Base-by-base conservation (phyloP, 2,797 vertebrate species). In the Pantherophis alleghaniensis region DNA sequence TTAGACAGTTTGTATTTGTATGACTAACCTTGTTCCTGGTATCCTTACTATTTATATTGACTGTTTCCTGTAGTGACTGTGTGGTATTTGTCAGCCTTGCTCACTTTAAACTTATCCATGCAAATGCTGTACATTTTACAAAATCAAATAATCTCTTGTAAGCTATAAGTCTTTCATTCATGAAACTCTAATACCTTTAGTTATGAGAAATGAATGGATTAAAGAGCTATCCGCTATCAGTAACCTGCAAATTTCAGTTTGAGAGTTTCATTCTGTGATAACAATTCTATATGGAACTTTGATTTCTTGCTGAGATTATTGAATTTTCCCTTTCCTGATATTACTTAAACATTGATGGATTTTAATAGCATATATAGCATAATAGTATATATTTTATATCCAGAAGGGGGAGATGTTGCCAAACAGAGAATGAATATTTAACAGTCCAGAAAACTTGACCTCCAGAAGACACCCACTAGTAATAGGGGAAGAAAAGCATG, bases 361-460 rank as follows among this genome's bases (percentile, higher is more conserved):
- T 94, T 59, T 66, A 0, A 0, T 94, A 95, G 60, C 0, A 0
- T 63, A 0, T 63, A 74, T 37, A 74, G n/a, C n/a, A 74, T 53
- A 0, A 0, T 94, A 95, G 55, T 0, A 0, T 83, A 42, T 60
- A 56, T 2, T 0, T 69, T 24, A 26, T 91, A 91, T 87, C 97
- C 96, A 0, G 96, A 83, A 97, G 96, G 60, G 95, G 96, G 96
- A 95, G 96, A 22, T 95, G 66, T 95, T 92, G 94, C 88, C 93
- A 91, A 96, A 56, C 63, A 12, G 59, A 7, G 86, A 9, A 28
- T 28, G 14, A 53, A 60, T 89, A 69, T 83, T 18, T 9, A 53
- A 26, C 74, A 28, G 26, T 20, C 18, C 9, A 74, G 12, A 26
- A 0, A 2, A 2, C 2, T 1, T 37, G 86, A 3, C 32, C 37